Evolutionary conservation across 1,140 invertebrate species (phyloP).

Genomic region (Anthonomus grandis): DNA sequence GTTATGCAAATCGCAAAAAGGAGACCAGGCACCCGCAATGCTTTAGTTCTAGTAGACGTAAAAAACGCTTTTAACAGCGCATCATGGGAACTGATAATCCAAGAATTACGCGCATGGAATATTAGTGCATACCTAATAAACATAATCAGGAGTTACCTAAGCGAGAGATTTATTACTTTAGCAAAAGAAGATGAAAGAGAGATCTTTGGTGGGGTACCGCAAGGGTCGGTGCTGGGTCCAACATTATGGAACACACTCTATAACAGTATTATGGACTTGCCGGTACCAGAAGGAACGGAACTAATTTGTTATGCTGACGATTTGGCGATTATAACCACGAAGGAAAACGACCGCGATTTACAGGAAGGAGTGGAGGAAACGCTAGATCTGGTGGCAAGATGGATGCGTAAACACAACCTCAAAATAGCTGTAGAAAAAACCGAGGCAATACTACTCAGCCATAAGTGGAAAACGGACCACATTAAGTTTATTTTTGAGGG

Average conservation of each 20-base stretch:
- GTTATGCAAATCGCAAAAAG: no score
- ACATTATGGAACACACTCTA: slow-evolving; percentile 3
- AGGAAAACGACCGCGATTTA: neutral
- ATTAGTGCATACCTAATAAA: slow-evolving; percentile 5
- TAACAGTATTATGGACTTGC: slow-evolving; percentile 28
- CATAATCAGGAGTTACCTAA: slow-evolving; percentile 2
- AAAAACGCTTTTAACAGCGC: slow-evolving; percentile 21
- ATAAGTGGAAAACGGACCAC: slow-evolving; percentile 20
- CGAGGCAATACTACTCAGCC: slow-evolving; percentile 27
- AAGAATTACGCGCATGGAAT: slow-evolving; percentile 3
- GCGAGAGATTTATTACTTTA: neutral
- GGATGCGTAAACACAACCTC: slow-evolving; percentile 26
- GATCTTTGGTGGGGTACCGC: neutral
- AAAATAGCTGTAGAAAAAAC: slow-evolving; percentile 28
- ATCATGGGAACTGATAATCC: slow-evolving; percentile 4
- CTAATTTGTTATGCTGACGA: slow-evolving; percentile 16
- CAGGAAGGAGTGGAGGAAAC: neutral
- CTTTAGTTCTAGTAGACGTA: no score
- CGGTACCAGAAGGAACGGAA: slow-evolving; percentile 18
- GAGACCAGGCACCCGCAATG: no score
- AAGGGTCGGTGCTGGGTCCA: neutral
- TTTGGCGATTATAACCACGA: slow-evolving; percentile 12
- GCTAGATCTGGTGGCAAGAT: neutral
- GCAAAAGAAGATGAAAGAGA: neutral
- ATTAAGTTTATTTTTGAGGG: no score